Evolutionary conservation across 2,888 invertebrate species (phyloP), one percentile per base, ranked within the genome.

Genomic region (Drosophila percnosoma): DNA sequence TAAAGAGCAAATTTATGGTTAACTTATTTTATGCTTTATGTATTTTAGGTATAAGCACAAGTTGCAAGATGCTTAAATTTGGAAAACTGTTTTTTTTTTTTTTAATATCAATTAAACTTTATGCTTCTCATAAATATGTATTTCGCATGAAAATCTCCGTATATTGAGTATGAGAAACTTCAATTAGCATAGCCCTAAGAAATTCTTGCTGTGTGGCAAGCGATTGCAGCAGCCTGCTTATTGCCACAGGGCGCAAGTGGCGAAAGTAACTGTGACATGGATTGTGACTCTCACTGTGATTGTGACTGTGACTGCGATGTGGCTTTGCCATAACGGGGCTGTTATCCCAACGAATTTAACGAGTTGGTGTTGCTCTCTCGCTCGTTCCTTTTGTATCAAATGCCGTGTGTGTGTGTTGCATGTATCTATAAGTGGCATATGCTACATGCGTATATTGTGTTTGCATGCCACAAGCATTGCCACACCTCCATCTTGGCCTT

Each of bases 291-390:
- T 33, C 48, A 57, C 34, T 65, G 52, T 15, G 42, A 42, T 15
- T 31, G 55, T 15, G 18, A 24, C 40, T 27, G 42, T 34, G 38
- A 54, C 42, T 45, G 45, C 24, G 24, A 45, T 67, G 51, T 62
- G 62, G 75, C 55, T 59, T 52, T 40, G 72, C 54, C 69, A 45
- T 45, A 24, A 45, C 15, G 45, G 45, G 45, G 67, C 62, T 68
- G 77, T 55, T 73, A 77, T 62, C 15, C 48, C 84, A 73, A 58
- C 75, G 68, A 77, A 73, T 80, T 77, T 67, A 74, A 77, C 57
- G 60, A 65, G 59, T 24, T 29, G 15, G 2, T 27, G 33, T 21
- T 58, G 68, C 73, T 69, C 66, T 61, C 68, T 18, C 65, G 11
- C 65, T 57, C 31, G 29, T 13, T 27, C 61, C 55, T 48, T 52